phyloP scores from a whole-genome alignment of 2,888 invertebrate genomes.

The Prenolepis imparis region DNA sequence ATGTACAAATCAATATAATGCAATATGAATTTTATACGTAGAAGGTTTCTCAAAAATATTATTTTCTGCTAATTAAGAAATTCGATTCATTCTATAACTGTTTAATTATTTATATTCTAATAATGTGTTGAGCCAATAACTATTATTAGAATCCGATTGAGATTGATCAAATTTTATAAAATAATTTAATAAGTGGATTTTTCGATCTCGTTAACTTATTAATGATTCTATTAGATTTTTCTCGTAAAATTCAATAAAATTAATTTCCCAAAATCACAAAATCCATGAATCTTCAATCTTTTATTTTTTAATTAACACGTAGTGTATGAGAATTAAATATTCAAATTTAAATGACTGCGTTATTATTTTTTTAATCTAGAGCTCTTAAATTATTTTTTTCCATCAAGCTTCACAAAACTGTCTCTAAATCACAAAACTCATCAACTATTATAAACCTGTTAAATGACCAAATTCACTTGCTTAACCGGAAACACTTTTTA shows the following conservation, averaged over 20 bases:
- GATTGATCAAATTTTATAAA: background rate
- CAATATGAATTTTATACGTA: background rate
- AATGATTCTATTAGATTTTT: background rate
- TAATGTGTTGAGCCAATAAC: background rate
- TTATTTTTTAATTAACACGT: background rate
- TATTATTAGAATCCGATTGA: background rate
- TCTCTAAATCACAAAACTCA: constrained; percentile 3
- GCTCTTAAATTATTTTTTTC: background rate
- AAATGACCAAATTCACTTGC: constrained; percentile 9
- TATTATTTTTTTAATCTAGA: background rate
- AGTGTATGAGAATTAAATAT: background rate
- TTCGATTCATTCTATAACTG: background rate
- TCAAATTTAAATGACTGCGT: background rate
- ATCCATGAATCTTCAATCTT: background rate
- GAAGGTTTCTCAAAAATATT: background rate
- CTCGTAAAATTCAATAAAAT: background rate
- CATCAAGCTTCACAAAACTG: background rate
- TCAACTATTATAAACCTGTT: background rate
- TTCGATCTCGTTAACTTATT: background rate
- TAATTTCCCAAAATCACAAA: background rate
- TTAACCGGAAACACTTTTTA: background rate
- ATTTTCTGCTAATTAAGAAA: background rate
- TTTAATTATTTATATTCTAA: background rate
- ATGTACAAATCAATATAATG: background rate
- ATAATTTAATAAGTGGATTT: background rate